Percentiles rank a stretch among this genome's conserved stretches.
phyloP scores from a whole-genome alignment of 1,140 invertebrate genomes.

The Drosophila repleta region DNA sequence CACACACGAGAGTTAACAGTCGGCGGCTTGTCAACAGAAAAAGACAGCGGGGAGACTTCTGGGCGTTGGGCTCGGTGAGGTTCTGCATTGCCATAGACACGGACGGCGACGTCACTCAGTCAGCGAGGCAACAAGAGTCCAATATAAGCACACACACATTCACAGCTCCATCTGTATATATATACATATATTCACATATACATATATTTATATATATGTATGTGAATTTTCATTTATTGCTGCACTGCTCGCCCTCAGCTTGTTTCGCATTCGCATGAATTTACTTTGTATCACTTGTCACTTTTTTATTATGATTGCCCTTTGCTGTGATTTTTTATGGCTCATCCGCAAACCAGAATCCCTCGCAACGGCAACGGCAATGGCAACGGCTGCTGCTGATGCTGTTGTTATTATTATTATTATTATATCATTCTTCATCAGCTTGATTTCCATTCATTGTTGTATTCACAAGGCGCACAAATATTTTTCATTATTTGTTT shows the following conservation, averaged over 20 bases:
- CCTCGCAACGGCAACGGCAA: slow-evolving; percentile 28
- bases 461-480: slow-evolving; percentile 68
- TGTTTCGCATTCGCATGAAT: slow-evolving; percentile 78
- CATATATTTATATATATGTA: background rate
- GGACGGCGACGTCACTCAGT: slow-evolving; percentile 21
- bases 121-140: slow-evolving; percentile 35
- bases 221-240: slow-evolving; percentile 65
- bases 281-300: slow-evolving; percentile 83
- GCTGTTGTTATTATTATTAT: slow-evolving; percentile 65
- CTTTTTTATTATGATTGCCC: slow-evolving; percentile 72
- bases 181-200: background rate
- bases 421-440: slow-evolving; percentile 82
- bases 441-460: slow-evolving; percentile 79
- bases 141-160: slow-evolving; percentile 32
- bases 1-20: slow-evolving; percentile 45
- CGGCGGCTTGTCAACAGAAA: slow-evolving; percentile 38
- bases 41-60: slow-evolving; percentile 12
- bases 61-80: background rate
- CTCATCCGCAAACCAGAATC: slow-evolving; percentile 59
- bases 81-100: slow-evolving; percentile 7
- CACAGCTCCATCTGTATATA: slow-evolving; percentile 33
- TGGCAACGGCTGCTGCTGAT: slow-evolving; percentile 8
- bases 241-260: slow-evolving; percentile 37
- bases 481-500: slow-evolving; percentile 78
- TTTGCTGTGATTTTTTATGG: slow-evolving; percentile 75